Base-by-base conservation (phyloP, 2,113 vertebrate species). In the Climacteris rufus region DNA sequence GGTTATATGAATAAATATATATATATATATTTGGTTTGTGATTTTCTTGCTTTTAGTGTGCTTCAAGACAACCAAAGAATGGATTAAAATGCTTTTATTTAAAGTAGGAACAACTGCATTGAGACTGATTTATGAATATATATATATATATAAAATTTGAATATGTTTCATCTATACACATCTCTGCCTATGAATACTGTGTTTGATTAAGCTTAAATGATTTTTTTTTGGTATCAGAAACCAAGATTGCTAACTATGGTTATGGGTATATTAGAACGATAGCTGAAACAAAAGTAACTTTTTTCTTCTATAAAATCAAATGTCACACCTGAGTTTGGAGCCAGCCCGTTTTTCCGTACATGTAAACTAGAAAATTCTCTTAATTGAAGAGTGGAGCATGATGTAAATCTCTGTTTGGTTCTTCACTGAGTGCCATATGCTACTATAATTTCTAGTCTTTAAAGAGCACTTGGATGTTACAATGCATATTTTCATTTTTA, bases 71-170 rank as follows among this genome's bases (percentile, higher is more conserved):
- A 53, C 19, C 37, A 9, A 30, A 80, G 45, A 83, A 75, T 52
- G 21, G n/a, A 79, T 75, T 57, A 74, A 80, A 90, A 65, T 86
- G 25, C 3, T 88, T 88, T 57, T 63, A 64, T 87, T 91, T 75
- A 28, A 70, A 83, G 66, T 22, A 21, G 14, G 45, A 91, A 53
- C 40, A 91, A 65, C 9, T 69, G 11, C 22, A 24, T 24, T 25
- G 30, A 80, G 31, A 35, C 19, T 21, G 37, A 42, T 86, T 71
- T 45, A 54, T 90, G 57, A 76, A n/a, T 60, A 18, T 56, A 20
- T 3, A 28, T 65, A 13, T 44, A 17, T 57, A 9, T 18, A 44
- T 68, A 24, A 11, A 19, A 24, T 22, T 37, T 64, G 7, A 42
- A 37, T 57, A 25, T 31, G n/a, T 76, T 53, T 80, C 31, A 60